These are phyloP conservation scores for Drosophila suzukii DNA, from an alignment of 1,140 invertebrate species.

Conservation along the genomic window DNA sequence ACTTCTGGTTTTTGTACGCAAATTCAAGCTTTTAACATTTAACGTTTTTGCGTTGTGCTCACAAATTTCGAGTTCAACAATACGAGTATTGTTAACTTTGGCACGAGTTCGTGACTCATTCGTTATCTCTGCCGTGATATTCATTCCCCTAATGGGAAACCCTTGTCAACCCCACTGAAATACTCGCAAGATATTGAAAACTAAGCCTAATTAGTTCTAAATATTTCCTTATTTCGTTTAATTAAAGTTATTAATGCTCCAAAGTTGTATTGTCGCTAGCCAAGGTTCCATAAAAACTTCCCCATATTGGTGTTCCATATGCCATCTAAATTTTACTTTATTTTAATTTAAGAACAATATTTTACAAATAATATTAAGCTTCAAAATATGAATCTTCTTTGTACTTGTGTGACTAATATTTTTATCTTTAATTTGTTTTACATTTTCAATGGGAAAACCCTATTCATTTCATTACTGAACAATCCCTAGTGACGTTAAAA, in stretches of 20 bases:
- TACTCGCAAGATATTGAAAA: constrained; percentile 1
- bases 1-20: constrained; percentile 62
- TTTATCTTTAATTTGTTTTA: background rate
- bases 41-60: constrained; percentile 32
- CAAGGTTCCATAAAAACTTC: too few relatives aligned
- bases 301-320: too few relatives aligned
- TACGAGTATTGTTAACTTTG: constrained; percentile 38
- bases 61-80: constrained; percentile 12
- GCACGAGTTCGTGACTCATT: constrained; percentile 42
- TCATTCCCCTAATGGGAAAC: constrained; percentile 11
- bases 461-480: background rate
- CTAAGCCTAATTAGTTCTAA: background rate
- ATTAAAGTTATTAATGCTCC: too few relatives aligned
- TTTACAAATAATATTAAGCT: too few relatives aligned
- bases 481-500: too few relatives aligned
- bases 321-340: too few relatives aligned
- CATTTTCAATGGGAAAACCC: background rate
- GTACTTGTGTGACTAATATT: too few relatives aligned
- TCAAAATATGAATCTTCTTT: too few relatives aligned
- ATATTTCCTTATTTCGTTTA: background rate
- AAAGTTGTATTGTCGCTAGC: too few relatives aligned
- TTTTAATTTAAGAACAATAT: too few relatives aligned
- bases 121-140: constrained; percentile 23
- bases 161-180: constrained; percentile 5
- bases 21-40: constrained; percentile 32